Evolutionary conservation across 2,797 vertebrate species (phyloP).

Genomic region (Neosalanx taihuensis): DNA sequence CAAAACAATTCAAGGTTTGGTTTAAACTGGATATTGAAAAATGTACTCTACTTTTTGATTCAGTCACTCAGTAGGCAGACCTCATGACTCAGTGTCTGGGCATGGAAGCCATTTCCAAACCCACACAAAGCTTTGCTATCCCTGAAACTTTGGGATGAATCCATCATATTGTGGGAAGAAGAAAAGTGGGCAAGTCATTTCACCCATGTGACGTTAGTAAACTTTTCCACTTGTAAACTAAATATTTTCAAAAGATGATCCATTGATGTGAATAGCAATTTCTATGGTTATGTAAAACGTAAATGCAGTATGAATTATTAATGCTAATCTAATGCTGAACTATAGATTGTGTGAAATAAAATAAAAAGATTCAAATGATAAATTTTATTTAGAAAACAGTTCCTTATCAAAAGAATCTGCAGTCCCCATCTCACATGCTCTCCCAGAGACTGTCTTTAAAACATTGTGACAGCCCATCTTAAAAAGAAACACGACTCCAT

Average conservation of each 20-base stretch:
- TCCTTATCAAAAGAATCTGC: conserved; percentile 20
- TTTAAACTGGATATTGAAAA: too few relatives aligned
- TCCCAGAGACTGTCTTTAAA: conserved; percentile 34
- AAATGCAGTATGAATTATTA: conserved; percentile 41
- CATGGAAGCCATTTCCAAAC: conserved; percentile 52
- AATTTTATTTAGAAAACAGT: conserved; percentile 14
- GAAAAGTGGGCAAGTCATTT: conserved; percentile 56
- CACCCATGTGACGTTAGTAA: conserved; percentile 59
- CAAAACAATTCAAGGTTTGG: too few relatives aligned
- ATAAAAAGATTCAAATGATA: conserved; percentile 46
- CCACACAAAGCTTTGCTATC: conserved; percentile 40
- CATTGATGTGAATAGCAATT: conserved; percentile 51
- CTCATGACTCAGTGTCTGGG: conserved; percentile 63
- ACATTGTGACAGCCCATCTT: conserved; percentile 31
- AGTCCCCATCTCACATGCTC: conserved; percentile 13
- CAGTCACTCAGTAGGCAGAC: conserved; percentile 44
- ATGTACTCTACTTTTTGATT: conserved; percentile 14
- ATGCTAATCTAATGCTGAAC: conserved; percentile 30
- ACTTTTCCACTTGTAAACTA: conserved; percentile 41
- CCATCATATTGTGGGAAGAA: conserved; percentile 50
- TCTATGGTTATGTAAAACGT: conserved; percentile 39
- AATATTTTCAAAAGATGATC: conserved; percentile 29
- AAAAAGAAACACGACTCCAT: conserved; percentile 36
- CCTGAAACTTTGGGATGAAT: conserved; percentile 57
- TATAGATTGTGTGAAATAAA: conserved; percentile 40